Percentiles rank a stretch among this genome's conserved stretches.
Evolutionary conservation across 2,888 invertebrate genomes (phyloP).

Genomic region (Phymatocera aterrima): DNA sequence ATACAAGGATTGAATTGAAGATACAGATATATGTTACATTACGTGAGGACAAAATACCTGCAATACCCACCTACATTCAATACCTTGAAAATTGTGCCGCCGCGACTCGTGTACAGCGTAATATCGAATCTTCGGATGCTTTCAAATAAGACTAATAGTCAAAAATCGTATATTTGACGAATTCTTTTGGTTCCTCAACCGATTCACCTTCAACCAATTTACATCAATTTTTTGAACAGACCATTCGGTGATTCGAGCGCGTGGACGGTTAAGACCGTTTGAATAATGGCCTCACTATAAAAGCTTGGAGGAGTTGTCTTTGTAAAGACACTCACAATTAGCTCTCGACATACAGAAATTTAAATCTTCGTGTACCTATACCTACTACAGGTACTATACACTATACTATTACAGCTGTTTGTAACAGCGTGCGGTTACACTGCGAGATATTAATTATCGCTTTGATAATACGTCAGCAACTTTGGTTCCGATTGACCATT

Average conservation of each 20-base stretch:
- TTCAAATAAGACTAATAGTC: constrained; percentile 18
- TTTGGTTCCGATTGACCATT: constrained; percentile 16
- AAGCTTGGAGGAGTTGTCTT: constrained; percentile 9
- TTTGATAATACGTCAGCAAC: background rate
- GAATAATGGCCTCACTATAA: constrained; percentile 25
- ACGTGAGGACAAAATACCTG: too few species aligned
- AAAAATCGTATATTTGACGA: constrained; percentile 36
- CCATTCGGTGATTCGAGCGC: constrained; percentile 30
- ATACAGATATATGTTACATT: background rate
- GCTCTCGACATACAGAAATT: background rate
- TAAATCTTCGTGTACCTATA: background rate
- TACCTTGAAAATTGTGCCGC: background rate
- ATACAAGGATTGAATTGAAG: background rate
- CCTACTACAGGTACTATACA: too few species aligned
- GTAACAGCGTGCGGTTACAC: background rate
- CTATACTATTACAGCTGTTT: background rate
- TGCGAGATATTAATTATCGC: background rate
- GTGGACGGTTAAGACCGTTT: constrained; percentile 12
- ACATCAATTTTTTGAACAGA: constrained; percentile 35
- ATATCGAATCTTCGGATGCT: too few species aligned
- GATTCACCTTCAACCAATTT: constrained; percentile 40
- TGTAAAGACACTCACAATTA: background rate
- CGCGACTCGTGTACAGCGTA: too few species aligned
- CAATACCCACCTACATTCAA: constrained; percentile 1
- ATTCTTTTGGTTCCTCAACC: constrained; percentile 33